Evolutionary conservation across 2,113 vertebrate species (phyloP), one percentile per base, ranked within the genome.

Genomic region (Phasianus colchicus): DNA sequence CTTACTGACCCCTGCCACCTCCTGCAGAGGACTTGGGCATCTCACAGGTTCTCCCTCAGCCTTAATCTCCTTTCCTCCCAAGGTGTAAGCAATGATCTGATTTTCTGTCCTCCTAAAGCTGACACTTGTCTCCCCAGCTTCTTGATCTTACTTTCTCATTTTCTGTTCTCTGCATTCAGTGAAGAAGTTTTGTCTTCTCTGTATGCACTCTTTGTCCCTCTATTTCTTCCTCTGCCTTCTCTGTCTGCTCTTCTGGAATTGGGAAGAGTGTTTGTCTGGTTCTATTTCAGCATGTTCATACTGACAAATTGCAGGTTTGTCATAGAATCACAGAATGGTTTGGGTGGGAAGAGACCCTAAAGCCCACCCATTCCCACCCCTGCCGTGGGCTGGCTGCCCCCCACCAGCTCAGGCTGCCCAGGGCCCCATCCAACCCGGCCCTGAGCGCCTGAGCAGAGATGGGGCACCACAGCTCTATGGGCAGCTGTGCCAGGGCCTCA

Each of bases 21-120:
- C 0, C 73, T 71, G 50, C 61, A 52, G 66, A 38, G 43, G 55
- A 34, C 32, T 43, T 18, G 8, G 0, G 0, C 2, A 3, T 13
- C 27, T 87, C 6, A 0, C 34, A 69, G 25, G 9, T 38, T 72
- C 47, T 75, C 24, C 36, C 16, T 43, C 38, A 64, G 66, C 10
- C 16, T 70, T 72, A 30, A 65, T 47, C 40, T 72, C 32, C 70
- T 65, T 88, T 81, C 29, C 25, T 78, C 57, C 77, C 32, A 15
- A 69, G n/a, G 11, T 13, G 20, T n/a, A 65, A 96, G n/a, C 5
- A 32, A 29, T 40, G 13, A n/a, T 84, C 47, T 72, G 30, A 76
- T 86, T 86, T 79, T 67, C 75, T 29, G 22, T 40, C 64, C 45
- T 83, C 50, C 40, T 52, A 42, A 76, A 66, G 36, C 24, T 80